phyloP scores from a whole-genome alignment of 2,797 vertebrate species.

The Myotis planiceps region DNA sequence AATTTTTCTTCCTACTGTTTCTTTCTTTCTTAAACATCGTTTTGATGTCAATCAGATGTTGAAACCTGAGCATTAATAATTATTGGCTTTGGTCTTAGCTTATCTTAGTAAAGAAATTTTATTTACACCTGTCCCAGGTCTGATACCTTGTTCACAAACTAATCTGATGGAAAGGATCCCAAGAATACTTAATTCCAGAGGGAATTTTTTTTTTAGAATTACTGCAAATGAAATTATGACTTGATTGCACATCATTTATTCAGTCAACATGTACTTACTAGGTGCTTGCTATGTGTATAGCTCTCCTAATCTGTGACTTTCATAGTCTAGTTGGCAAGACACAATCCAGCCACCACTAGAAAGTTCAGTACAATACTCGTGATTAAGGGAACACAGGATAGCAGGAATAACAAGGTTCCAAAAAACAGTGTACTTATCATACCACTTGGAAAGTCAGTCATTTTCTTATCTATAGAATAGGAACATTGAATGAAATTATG shows the following conservation, averaged over 20 bases:
- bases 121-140: background rate
- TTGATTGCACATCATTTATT: background rate
- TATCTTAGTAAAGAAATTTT: background rate
- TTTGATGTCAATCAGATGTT: background rate
- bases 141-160: constrained; percentile 15
- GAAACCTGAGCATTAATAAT: background rate
- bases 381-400: background rate
- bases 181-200: background rate
- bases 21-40: background rate
- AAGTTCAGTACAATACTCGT: background rate
- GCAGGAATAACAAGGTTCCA: background rate
- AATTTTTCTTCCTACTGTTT: background rate
- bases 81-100: background rate
- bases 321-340: background rate
- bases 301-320: background rate
- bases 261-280: background rate
- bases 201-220: background rate
- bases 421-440: background rate
- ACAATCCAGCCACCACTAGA: background rate
- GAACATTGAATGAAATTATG: background rate
- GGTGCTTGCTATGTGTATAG: background rate
- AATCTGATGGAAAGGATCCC: background rate
- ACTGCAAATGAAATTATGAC: background rate
- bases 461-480: background rate
- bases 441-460: background rate